A percentile compares a stretch with the other conserved stretches of the same genome.
Conservation (phyloP, 2,113 vertebrate species). For the Lontra canadensis region DNA sequence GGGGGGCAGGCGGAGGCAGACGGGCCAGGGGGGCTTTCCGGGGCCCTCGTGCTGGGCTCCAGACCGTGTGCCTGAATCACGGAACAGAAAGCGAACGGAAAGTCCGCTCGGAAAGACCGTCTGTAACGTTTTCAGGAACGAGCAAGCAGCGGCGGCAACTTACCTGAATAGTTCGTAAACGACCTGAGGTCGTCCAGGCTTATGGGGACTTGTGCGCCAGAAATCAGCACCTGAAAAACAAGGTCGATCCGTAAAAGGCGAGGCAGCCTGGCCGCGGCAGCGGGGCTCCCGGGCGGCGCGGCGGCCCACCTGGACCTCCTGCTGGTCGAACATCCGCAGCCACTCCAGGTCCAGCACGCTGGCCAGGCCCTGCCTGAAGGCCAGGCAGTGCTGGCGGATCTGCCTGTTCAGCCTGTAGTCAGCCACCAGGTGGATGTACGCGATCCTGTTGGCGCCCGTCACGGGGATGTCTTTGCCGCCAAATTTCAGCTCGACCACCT, state of each 20-base stretch:
- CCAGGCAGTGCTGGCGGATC: constrained; percentile 95
- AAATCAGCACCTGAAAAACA: constrained; percentile 92
- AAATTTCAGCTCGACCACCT: constrained; percentile 96
- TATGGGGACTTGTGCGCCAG: constrained; percentile 97
- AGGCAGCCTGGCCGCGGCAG: not conserved
- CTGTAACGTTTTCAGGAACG: not conserved
- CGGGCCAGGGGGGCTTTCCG: fast-evolving
- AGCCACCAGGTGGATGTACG: constrained; percentile 96
- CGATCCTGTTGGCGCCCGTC: constrained; percentile 95
- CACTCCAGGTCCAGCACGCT: constrained; percentile 98
- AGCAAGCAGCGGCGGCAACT: not conserved
- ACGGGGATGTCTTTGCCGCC: constrained; percentile 97
- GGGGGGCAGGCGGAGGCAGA: too few species aligned
- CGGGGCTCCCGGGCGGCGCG: fast-evolving
- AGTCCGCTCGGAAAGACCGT: not conserved
- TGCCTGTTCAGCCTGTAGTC: constrained; percentile 98
- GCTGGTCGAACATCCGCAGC: constrained; percentile 99
- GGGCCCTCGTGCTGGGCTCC: not conserved
- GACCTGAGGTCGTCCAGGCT: constrained; percentile 97
- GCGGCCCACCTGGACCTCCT: constrained; percentile 94
- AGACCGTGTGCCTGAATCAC: too few species aligned
- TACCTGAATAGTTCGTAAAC: constrained; percentile 99
- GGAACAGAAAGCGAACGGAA: fast-evolving
- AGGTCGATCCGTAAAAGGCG: not conserved
- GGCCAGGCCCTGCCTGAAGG: constrained; percentile 97